Percentiles rank a stretch among this genome's conserved stretches.
phyloP scores from a whole-genome alignment of 2,797 vertebrate species.

The Hylomyscus alleni region DNA sequence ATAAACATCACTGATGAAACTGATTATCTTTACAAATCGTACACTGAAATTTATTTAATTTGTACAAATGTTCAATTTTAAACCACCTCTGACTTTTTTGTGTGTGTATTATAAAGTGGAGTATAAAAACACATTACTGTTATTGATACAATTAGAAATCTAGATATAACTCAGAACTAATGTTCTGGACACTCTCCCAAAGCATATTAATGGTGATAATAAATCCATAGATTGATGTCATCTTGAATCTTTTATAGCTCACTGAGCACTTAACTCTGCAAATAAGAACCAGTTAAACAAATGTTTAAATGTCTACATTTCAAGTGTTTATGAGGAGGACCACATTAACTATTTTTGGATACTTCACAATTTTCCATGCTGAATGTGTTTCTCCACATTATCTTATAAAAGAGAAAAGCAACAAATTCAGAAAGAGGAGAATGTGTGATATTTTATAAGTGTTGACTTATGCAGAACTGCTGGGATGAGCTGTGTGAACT shows the following conservation, averaged over 20 bases:
- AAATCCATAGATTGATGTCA: constrained; percentile 36
- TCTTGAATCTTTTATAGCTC: constrained; percentile 40
- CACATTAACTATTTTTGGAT: constrained; percentile 62
- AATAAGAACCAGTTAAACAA: constrained; percentile 61
- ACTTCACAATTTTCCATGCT: constrained; percentile 27
- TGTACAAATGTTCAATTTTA: constrained; percentile 54
- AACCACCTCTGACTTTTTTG: constrained; percentile 11
- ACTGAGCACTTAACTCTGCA: constrained; percentile 17
- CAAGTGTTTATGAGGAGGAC: not conserved
- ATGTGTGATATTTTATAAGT: constrained; percentile 32
- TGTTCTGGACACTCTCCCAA: not conserved
- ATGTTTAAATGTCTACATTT: constrained; percentile 56
- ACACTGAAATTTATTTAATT: constrained; percentile 47
- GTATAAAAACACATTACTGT: not conserved
- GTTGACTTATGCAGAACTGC: not conserved
- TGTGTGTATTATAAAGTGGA: not conserved
- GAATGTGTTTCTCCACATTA: constrained; percentile 46
- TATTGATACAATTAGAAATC: constrained; percentile 54
- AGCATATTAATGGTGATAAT: constrained; percentile 55
- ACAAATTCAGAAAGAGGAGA: not conserved
- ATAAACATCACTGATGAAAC: not conserved
- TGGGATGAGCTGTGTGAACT: not conserved
- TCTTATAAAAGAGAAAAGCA: constrained; percentile 8
- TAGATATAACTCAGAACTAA: constrained; percentile 23
- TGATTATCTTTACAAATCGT: constrained; percentile 41